These are phyloP conservation scores for Pseudocheirus occidentalis DNA, from an alignment of 2,797 vertebrate genomes.

Conservation along the genomic window DNA sequence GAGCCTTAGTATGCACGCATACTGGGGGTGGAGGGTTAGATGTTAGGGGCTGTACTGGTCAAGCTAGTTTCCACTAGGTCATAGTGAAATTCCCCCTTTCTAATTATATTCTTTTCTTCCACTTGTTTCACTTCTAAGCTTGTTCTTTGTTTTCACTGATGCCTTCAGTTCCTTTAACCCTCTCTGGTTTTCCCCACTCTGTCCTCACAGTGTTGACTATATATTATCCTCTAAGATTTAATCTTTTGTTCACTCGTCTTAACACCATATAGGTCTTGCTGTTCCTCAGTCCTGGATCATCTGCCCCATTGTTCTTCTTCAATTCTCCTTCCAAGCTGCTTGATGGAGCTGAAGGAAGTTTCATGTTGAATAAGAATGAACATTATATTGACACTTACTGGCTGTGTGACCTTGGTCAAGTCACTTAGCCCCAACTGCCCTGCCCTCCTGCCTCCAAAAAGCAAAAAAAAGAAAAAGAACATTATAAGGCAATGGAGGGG, in stretches of 20 bases:
- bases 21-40: background rate
- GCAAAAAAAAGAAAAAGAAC: too few relatives aligned
- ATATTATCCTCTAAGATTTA: background rate
- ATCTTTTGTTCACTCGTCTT: background rate
- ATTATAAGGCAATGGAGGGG: background rate
- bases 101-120: background rate
- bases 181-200: background rate
- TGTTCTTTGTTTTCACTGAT: background rate
- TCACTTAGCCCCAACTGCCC: too few relatives aligned
- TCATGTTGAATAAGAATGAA: background rate
- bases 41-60: background rate
- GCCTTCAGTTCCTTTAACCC: background rate
- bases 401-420: too few relatives aligned
- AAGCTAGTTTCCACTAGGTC: background rate
- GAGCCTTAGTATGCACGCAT: background rate
- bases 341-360: background rate
- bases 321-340: background rate
- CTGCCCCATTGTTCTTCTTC: background rate
- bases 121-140: background rate
- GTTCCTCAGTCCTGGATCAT: background rate
- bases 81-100: background rate
- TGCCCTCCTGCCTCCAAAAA: too few relatives aligned
- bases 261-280: background rate
- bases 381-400: background rate
- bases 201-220: background rate